A percentile compares a stretch with the other conserved stretches of the same genome.
Evolutionary conservation across 2,888 invertebrate species (phyloP).

Genomic region (Apocheima hispidaria): DNA sequence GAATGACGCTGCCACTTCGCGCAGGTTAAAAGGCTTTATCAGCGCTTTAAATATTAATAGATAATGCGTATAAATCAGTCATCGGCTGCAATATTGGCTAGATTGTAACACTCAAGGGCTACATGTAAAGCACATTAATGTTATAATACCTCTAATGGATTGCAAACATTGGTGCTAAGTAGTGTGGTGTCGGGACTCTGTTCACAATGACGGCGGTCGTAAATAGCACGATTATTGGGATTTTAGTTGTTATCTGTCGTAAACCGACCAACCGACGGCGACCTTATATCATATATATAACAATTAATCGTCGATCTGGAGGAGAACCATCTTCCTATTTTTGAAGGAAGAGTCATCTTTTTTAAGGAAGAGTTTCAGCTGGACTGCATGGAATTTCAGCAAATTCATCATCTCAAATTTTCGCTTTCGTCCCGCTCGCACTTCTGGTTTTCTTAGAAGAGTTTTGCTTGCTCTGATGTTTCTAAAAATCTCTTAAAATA

Average conservation of each 20-base stretch:
- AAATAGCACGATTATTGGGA: conserved; percentile 10
- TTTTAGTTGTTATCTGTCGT: not conserved
- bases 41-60: conserved; percentile 46
- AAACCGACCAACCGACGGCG: too few species aligned
- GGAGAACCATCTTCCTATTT: too few species aligned
- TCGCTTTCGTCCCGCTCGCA: too few species aligned
- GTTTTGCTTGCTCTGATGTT: too few species aligned
- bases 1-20: conserved; percentile 39
- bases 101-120: conserved; percentile 45
- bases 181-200: conserved; percentile 33
- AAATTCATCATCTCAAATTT: too few species aligned
- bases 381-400: too few species aligned
- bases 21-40: conserved; percentile 38
- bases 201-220: conserved; percentile 20
- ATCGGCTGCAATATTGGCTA: conserved; percentile 37
- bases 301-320: too few species aligned
- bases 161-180: conserved; percentile 62
- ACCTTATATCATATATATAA: too few species aligned
- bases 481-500: too few species aligned
- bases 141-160: conserved; percentile 67
- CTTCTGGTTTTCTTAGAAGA: too few species aligned
- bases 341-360: too few species aligned
- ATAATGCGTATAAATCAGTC: conserved; percentile 47
- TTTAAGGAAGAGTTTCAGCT: too few species aligned
- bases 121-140: conserved; percentile 72